These are phyloP conservation scores for Python bivittatus DNA, from an alignment of 2,113 vertebrate species.

Conservation along the genomic window DNA sequence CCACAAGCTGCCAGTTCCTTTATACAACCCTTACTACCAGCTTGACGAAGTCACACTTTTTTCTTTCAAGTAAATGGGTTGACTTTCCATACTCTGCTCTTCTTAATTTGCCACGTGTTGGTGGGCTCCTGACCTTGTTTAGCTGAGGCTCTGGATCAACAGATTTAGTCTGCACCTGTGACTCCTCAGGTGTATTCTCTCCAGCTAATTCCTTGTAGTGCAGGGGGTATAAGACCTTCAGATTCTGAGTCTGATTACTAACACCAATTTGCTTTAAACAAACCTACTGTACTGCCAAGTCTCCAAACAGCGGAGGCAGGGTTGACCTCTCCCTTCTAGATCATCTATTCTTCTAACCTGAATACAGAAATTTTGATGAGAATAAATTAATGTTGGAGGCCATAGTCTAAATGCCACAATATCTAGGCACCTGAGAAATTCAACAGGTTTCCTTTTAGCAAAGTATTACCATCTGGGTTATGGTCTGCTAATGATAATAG, in stretches of 20 bases:
- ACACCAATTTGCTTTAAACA: neutral
- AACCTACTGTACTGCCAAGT: neutral
- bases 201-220: neutral
- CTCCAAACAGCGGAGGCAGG: neutral
- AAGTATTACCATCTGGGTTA: constrained; percentile 74
- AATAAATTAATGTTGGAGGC: constrained; percentile 31
- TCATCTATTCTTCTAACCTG: neutral
- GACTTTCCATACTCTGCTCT: neutral
- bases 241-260: neutral
- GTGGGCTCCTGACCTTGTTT: neutral
- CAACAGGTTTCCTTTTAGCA: constrained; percentile 45
- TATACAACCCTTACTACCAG: neutral
- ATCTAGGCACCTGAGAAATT: constrained; percentile 50
- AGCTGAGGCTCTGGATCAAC: neutral
- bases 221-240: neutral
- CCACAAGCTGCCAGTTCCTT: neutral
- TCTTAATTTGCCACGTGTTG: neutral
- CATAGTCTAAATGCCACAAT: constrained; percentile 47
- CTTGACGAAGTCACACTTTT: neutral
- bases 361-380: constrained; percentile 49
- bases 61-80: neutral
- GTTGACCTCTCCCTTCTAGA: neutral
- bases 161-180: neutral
- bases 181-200: neutral
- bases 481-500: constrained; percentile 67